A percentile compares a stretch with the other conserved stretches of the same genome.
These are phyloP conservation scores for Sebastes glaucus DNA, from an alignment of 2,797 vertebrate genomes.

Conservation along the genomic window DNA sequence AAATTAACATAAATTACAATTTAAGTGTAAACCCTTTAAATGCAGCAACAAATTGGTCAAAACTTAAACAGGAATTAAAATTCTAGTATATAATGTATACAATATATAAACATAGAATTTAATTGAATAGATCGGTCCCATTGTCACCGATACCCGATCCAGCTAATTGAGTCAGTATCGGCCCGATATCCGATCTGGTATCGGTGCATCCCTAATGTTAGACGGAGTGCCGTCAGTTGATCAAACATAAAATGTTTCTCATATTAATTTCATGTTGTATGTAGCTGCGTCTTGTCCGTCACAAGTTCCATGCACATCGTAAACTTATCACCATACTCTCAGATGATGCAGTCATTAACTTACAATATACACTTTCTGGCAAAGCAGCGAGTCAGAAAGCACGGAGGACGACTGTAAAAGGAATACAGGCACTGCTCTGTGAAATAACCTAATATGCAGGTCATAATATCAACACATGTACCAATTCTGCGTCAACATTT, in stretches of 20 bases:
- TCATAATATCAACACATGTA: slow-evolving; percentile 60
- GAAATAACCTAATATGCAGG: slow-evolving; percentile 60
- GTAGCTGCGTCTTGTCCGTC: neutral
- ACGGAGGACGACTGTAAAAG: slow-evolving; percentile 29
- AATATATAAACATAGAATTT: too few species aligned
- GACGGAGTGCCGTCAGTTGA: slow-evolving; percentile 16
- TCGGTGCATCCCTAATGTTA: neutral
- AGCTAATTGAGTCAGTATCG: too few species aligned
- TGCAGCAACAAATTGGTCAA: too few species aligned
- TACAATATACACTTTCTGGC: slow-evolving; percentile 21
- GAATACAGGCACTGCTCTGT: slow-evolving; percentile 41
- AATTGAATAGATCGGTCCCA: too few species aligned
- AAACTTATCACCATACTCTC: slow-evolving; percentile 3
- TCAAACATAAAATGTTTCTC: neutral
- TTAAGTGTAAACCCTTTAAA: too few species aligned
- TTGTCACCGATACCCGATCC: too few species aligned
- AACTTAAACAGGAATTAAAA: too few species aligned
- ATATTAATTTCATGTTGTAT: neutral
- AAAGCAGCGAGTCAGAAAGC: slow-evolving; percentile 19
- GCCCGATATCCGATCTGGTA: too few species aligned
- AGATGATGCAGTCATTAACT: slow-evolving; percentile 30
- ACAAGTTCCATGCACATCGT: neutral
- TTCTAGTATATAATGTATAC: too few species aligned
- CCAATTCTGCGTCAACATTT: slow-evolving; percentile 68
- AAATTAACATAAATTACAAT: too few species aligned